Evolutionary conservation across 1,140 invertebrate species (phyloP).

Genomic region (Zaprionus kolodkinae): DNA sequence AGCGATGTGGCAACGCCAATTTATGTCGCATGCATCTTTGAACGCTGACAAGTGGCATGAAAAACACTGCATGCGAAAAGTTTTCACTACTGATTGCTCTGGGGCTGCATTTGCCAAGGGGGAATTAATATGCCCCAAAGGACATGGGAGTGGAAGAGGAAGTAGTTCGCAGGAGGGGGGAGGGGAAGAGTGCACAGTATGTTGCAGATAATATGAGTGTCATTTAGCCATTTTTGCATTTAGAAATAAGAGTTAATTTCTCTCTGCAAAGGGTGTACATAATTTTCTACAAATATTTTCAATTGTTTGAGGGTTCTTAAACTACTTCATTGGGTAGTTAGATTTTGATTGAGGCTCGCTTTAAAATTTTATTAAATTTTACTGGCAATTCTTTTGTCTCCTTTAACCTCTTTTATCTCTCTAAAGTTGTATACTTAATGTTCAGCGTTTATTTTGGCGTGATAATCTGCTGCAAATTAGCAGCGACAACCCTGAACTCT

Average conservation of each 20-base stretch:
- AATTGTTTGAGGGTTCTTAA: neutral
- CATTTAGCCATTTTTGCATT: slow-evolving; percentile 2
- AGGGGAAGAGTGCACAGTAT: neutral
- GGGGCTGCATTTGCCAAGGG: slow-evolving; percentile 26
- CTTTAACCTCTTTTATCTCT: neutral
- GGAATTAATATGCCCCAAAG: slow-evolving; percentile 27
- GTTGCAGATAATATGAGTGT: slow-evolving; percentile 20
- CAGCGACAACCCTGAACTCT: neutral
- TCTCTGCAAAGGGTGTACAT: neutral
- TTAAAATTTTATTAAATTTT: neutral
- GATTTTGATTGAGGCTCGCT: neutral
- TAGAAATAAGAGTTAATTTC: slow-evolving; percentile 12
- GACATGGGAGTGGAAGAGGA: neutral
- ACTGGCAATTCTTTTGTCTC: neutral
- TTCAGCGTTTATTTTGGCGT: neutral
- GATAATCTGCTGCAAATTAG: neutral
- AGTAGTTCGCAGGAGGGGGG: neutral
- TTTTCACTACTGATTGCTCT: slow-evolving; percentile 40
- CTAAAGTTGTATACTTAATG: neutral
- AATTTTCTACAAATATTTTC: neutral
- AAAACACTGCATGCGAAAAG: slow-evolving; percentile 38
- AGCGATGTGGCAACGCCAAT: slow-evolving; percentile 68
- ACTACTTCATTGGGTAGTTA: no score
- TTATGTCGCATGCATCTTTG: slow-evolving; percentile 72
- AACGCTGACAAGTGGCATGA: slow-evolving; percentile 59